Conservation (phyloP, 2,888 invertebrate species). For the Drosophila aldrichi region DNA sequence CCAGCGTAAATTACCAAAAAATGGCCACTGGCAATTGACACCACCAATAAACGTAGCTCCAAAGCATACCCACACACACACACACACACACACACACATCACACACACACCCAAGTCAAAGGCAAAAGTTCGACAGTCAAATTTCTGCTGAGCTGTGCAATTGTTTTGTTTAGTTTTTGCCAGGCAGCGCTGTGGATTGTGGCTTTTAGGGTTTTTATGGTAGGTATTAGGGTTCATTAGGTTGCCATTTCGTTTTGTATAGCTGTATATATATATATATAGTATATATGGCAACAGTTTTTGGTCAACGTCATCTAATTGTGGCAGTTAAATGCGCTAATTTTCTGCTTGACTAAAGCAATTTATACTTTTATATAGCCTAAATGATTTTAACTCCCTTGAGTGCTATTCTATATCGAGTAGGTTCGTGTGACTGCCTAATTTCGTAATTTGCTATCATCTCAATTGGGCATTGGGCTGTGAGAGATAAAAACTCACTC, state of each 20-base stretch:
- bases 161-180: conserved; percentile 64
- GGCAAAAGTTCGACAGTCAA: conserved; percentile 60
- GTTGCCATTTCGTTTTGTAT: conserved; percentile 31
- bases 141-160: conserved; percentile 70
- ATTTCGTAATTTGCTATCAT: conserved; percentile 3
- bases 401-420: conserved; percentile 4
- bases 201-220: conserved; percentile 23
- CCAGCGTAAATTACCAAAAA: conserved; percentile 75
- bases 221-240: conserved; percentile 2
- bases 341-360: conserved; percentile 73
- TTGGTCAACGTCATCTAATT: conserved; percentile 60
- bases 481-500: neutral
- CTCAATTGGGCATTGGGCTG: neutral
- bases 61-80: neutral
- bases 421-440: conserved; percentile 6
- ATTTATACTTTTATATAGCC: conserved; percentile 33
- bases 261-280: neutral
- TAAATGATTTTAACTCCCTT: conserved; percentile 18
- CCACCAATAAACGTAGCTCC: conserved; percentile 65
- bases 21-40: conserved; percentile 80
- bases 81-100: conserved; percentile 5
- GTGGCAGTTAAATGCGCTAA: conserved; percentile 61
- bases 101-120: conserved; percentile 16
- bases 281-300: conserved; percentile 10
- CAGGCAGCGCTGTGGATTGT: conserved; percentile 20